These are phyloP conservation scores for Dendroctonus ponderosae DNA, from an alignment of 1,140 invertebrate species.

Conservation along the genomic window DNA sequence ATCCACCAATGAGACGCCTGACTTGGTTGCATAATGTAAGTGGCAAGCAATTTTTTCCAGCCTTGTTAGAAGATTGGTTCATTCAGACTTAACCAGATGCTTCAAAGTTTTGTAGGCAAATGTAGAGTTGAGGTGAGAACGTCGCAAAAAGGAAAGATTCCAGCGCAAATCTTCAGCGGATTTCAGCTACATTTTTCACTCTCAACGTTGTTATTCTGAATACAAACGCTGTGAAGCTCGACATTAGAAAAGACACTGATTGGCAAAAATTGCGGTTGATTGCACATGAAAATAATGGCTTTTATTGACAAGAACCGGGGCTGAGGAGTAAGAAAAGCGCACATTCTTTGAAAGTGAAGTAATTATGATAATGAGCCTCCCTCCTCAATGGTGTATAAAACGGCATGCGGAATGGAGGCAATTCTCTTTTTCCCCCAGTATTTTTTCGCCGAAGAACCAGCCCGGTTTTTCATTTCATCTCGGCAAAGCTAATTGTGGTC, in stretches of 20 bases:
- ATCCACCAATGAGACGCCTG: conserved; percentile 80
- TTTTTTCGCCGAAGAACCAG: conserved; percentile 15
- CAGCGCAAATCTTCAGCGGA: too few relatives aligned
- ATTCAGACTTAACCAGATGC: too few relatives aligned
- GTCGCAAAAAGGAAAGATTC: too few relatives aligned
- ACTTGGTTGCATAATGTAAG: conserved; percentile 84
- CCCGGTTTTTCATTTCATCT: conserved; percentile 23
- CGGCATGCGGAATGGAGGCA: conserved; percentile 6
- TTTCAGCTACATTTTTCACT: too few relatives aligned
- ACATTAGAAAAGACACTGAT: too few relatives aligned
- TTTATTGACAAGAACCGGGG: background rate
- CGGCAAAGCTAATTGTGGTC: conserved; percentile 23
- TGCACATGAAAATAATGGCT: background rate
- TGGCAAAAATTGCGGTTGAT: too few relatives aligned
- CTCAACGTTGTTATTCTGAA: too few relatives aligned
- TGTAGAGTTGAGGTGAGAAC: too few relatives aligned
- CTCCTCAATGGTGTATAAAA: conserved; percentile 5
- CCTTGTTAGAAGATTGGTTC: background rate
- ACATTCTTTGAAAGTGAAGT: background rate
- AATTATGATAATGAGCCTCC: conserved; percentile 11
- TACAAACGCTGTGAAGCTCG: too few relatives aligned
- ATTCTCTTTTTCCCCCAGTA: conserved; percentile 13
- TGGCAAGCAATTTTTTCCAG: too few relatives aligned
- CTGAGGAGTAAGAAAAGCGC: background rate
- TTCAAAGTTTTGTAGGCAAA: too few relatives aligned